Evolutionary conservation across 2,888 invertebrate genomes (phyloP), one percentile per base, ranked within the genome.

Genomic region (Cancer borealis): DNA sequence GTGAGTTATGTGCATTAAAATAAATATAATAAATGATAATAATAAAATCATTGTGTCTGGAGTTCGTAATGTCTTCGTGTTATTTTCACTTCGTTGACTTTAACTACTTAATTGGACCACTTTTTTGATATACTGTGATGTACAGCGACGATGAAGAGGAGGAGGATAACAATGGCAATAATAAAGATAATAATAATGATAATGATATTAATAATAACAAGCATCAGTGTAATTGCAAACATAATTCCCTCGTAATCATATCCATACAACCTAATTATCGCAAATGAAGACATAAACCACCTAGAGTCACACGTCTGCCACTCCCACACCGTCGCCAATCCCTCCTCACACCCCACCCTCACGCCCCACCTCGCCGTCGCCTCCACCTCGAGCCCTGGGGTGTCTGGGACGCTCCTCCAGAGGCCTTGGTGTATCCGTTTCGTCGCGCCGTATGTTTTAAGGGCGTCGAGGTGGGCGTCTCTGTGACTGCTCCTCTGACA

Each of bases 51-150:
- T 4, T 21, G 21, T n/a, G n/a, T n/a, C 6, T 66, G 66, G 8
- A n/a, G n/a, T 17, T 0, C 0, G 66, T 21, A 66, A 66, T 66
- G n/a, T 66, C 66, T n/a, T 66, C 66, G n/a, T 66, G 66, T 66
- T 66, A 66, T 66, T 66, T 66, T 66, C n/a, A 66, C 66, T 66
- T 66, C 66, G 21, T 66, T 66, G 66, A 66, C n/a, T n/a, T n/a
- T 66, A 66, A n/a, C 21, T 66, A 14, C n/a, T n/a, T 66, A n/a
- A 66, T 21, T 66, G 66, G 66, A 66, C n/a, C 21, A 4, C 4
- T 66, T 66, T 66, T 66, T 66, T 66, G 14, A 66, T n/a, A 3
- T n/a, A 3, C 66, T 66, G 66, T 66, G n/a, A n/a, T 39, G 39
- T 39, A 39, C 39, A 39, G 39, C 39, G 39, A 39, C 39, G 39